Conservation (phyloP, 2,113 vertebrate genomes). For the Rafetus swinhoei region DNA sequence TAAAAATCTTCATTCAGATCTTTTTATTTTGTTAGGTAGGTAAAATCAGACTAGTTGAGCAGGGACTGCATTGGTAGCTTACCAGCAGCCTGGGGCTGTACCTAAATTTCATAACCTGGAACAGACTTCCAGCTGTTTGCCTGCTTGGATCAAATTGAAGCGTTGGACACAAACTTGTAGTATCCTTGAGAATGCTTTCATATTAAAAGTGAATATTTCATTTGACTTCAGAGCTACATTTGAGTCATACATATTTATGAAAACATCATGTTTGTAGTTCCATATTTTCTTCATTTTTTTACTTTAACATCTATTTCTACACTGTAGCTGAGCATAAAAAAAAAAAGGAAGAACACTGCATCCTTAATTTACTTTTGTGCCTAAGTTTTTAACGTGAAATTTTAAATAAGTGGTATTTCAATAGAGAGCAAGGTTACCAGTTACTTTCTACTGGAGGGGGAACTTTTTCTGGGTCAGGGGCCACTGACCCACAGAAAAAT, state of each 20-base stretch:
- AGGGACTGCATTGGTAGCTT: background rate
- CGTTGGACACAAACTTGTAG: background rate
- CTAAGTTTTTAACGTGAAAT: background rate
- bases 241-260: slow-evolving; percentile 7
- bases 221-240: slow-evolving; percentile 2
- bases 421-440: background rate
- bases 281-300: background rate
- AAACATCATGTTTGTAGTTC: background rate
- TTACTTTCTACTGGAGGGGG: background rate
- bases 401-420: slow-evolving; percentile 12
- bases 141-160: background rate
- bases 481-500: too few relatives aligned
- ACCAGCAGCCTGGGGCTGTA: background rate
- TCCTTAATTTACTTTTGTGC: background rate
- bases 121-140: background rate
- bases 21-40: background rate
- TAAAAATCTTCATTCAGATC: background rate
- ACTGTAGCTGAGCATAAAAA: background rate
- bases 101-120: slow-evolving; percentile 13
- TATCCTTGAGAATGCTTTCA: background rate
- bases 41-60: background rate
- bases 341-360: background rate
- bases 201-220: background rate
- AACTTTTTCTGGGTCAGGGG: too few relatives aligned
- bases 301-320: background rate